phyloP scores from a whole-genome alignment of 2,113 vertebrate genomes.

The Atlantisia rogersi region DNA sequence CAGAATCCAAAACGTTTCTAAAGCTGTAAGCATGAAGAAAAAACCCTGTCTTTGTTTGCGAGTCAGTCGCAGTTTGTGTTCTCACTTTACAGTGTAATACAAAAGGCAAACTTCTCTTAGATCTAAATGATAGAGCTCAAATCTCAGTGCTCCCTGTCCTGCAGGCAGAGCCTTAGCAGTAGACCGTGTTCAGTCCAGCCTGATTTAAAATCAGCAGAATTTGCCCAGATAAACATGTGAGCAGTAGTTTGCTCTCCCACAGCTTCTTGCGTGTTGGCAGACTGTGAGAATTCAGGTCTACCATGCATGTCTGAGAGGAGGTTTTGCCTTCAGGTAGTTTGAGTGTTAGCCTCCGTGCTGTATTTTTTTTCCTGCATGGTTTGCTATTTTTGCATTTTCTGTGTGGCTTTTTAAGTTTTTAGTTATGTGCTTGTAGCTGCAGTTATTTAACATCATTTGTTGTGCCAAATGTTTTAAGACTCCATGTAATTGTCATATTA shows the following conservation, averaged over 20 bases:
- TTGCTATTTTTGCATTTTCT: slow-evolving; percentile 70
- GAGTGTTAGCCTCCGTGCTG: slow-evolving; percentile 65
- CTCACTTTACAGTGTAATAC: neutral
- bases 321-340: slow-evolving; percentile 54
- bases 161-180: slow-evolving; percentile 25
- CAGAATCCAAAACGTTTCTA: neutral
- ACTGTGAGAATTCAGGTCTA: slow-evolving; percentile 44
- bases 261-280: slow-evolving; percentile 21
- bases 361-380: slow-evolving; percentile 75
- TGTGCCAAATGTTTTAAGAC: slow-evolving; percentile 78
- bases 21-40: neutral
- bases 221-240: slow-evolving; percentile 23
- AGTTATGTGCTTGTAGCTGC: slow-evolving; percentile 78
- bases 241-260: slow-evolving; percentile 20
- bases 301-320: slow-evolving; percentile 56
- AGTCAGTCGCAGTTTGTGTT: slow-evolving; percentile 14
- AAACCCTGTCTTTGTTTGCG: neutral
- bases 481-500: slow-evolving; percentile 87
- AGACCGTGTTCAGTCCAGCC: neutral
- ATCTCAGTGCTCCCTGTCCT: slow-evolving; percentile 14
- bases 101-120: slow-evolving; percentile 56
- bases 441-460: slow-evolving; percentile 63
- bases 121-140: slow-evolving; percentile 22
- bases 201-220: slow-evolving; percentile 18
- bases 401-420: slow-evolving; percentile 77